Evolutionary conservation across 64 coral and sea anemone species (phyloP), one percentile per base, ranked within the genome.

Genomic region (Actinia tenebrosa): DNA sequence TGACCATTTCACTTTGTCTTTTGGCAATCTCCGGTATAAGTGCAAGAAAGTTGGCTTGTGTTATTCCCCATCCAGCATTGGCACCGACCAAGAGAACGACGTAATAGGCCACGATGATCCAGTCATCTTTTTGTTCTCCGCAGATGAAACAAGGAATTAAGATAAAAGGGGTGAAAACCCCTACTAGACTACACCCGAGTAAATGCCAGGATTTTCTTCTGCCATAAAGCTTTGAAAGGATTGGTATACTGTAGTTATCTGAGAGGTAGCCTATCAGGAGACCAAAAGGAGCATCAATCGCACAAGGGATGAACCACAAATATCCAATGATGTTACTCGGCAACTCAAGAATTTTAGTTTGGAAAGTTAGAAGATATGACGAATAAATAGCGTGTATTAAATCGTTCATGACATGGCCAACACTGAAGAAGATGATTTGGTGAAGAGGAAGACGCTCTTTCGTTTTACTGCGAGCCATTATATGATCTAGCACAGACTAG

Each of bases 281-380:
- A 61, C 56, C 16, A 5, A 85, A 56, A 26, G 46, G 16, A 2
- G 54, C 83, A 20, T 85, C 83, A 17, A 85, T 64, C 23, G 23
- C 83, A 59, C 23, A 8, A 61, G 83, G 83, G 10, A 85, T 85
- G 1, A 85, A 55, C 83, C 83, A 85, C n/a, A 85, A n/a, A 3
- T 63, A n/a, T 42, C 83, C 83, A 64, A 85, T 56, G 17, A 85
- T 44, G 46, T 42, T 64, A 44, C 19, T 85, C 17, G 83, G 60
- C 18, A 85, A n/a, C 22, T 19, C 83, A 7, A 85, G 83, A 18
- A 85, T 46, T 63, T 85, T 85, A n/a, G 83, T 85, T 85, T 85
- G 83, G 20, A 61, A 85, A 22, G 18, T 85, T 18, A 85, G 43
- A n/a, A 85, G 56, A 60, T 85, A 85, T 44, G 83, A 85, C 1